Base-by-base conservation (phyloP, 2,797 vertebrate species). In the Parauchenoglanis punctatus region DNA sequence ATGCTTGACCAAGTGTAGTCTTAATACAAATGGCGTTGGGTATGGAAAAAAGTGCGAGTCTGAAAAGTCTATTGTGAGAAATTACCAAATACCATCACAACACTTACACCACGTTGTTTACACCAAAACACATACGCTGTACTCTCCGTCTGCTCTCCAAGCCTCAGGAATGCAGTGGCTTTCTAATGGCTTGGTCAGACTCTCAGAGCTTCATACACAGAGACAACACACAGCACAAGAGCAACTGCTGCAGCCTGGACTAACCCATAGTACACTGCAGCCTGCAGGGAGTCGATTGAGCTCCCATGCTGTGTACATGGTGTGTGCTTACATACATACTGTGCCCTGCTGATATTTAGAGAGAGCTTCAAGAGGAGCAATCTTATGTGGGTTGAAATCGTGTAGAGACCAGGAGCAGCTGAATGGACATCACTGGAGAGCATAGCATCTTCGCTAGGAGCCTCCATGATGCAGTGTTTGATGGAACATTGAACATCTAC, bases 111-210 rank as follows among this genome's bases (percentile, higher is more conserved):
- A 80, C 7, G 83, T 80, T 91, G 90, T 92, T 92, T 92, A 91
- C 90, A 89, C 67, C 85, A 90, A 92, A 89, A 91, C 89, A 90
- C 77, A 65, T 56, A 35, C 81, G 63, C 84, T 87, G 86, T 87
- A 85, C 46, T 83, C 82, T 80, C 58, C 83, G 86, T 89, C 89
- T 58, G 85, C 73, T 49, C 65, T 90, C 91, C 88, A 86, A 89
- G 73, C 90, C 91, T 89, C 90, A 91, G 90, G 90, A 92, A 93
- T 91, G 88, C 82, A 83, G 54, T 61, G 83, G 83, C 73, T 85
- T 89, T 89, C 68, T 91, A 44, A 77, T 68, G 89, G 90, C 85
- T 87, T 52, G 80, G 88, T 88, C 70, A 67, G 92, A 95, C 94
- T 91, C 90, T 88, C 56, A 52, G 86, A 91, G 89, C 85, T 3